phyloP scores from a whole-genome alignment of 1,140 invertebrate species.

The Drosophila mojavensis region DNA sequence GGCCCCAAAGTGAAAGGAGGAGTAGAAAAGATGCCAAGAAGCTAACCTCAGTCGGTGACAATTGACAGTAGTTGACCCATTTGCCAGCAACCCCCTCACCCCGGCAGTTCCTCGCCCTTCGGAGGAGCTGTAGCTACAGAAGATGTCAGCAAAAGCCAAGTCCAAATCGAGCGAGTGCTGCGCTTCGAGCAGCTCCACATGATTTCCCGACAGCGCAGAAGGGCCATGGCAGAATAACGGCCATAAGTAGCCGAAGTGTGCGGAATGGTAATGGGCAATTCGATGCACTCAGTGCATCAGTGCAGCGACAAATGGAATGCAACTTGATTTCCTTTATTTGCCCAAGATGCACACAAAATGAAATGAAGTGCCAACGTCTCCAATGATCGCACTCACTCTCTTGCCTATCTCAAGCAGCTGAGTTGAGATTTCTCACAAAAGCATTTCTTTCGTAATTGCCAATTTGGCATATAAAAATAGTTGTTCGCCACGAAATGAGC shows the following conservation, averaged over 20 bases:
- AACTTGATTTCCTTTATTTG: constrained; percentile 39
- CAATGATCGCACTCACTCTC: constrained; percentile 16
- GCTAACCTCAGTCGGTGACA: too few species aligned
- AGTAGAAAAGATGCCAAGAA: too few species aligned
- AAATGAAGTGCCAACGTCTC: constrained; percentile 42
- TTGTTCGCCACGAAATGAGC: constrained; percentile 13
- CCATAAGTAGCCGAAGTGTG: constrained; percentile 41
- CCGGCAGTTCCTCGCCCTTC: too few species aligned
- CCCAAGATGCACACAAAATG: constrained; percentile 1
- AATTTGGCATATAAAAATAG: constrained; percentile 23
- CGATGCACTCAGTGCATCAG: constrained; percentile 12
- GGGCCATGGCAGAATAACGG: not conserved
- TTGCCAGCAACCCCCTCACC: too few species aligned
- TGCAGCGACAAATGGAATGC: constrained; percentile 36
- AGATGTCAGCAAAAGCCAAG: too few species aligned
- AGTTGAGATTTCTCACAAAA: constrained; percentile 15
- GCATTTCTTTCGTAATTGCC: constrained; percentile 10
- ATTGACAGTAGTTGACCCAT: too few species aligned
- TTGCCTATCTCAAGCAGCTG: not conserved
- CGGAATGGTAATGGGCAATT: constrained; percentile 28
- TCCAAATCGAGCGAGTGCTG: too few species aligned
- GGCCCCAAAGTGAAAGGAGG: constrained; percentile 8
- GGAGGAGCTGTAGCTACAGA: too few species aligned
- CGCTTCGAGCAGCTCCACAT: too few species aligned
- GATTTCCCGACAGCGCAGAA: not conserved